phyloP scores from a whole-genome alignment of 2,113 vertebrate genomes.

The Helogale parvula region DNA sequence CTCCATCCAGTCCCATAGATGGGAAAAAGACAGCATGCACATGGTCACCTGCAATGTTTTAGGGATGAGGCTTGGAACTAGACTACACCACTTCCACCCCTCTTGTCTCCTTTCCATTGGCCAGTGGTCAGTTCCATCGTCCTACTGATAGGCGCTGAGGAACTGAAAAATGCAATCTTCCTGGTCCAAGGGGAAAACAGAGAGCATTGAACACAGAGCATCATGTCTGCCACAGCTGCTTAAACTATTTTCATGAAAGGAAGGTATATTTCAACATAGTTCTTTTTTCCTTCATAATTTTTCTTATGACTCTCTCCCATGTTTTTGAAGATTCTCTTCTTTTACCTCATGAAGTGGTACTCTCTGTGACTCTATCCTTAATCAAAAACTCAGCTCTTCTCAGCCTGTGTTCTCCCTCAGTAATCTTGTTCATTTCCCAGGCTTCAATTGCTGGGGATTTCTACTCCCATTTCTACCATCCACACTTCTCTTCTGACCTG shows the following conservation, averaged over 20 bases:
- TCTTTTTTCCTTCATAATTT: neutral
- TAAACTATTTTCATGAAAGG: neutral
- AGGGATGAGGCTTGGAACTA: neutral
- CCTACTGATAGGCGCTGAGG: rapidly evolving
- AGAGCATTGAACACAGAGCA: neutral
- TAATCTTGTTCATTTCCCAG: neutral
- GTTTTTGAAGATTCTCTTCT: neutral
- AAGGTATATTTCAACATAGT: neutral
- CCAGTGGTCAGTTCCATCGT: neutral
- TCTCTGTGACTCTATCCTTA: neutral
- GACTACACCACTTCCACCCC: neutral
- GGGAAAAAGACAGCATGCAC: neutral
- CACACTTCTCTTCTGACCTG: neutral
- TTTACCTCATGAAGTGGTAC: neutral
- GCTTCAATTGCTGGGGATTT: neutral
- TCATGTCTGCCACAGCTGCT: neutral
- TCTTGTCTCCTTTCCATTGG: neutral
- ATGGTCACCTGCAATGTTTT: neutral
- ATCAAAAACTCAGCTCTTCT: neutral
- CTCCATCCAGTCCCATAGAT: neutral
- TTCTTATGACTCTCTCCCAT: neutral
- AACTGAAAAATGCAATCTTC: neutral
- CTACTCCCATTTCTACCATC: neutral
- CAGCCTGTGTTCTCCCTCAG: neutral
- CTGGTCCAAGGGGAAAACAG: no score